These are phyloP conservation scores for Scrobipalpa atriplicella DNA, from an alignment of 2,888 invertebrate genomes.

Conservation along the genomic window DNA sequence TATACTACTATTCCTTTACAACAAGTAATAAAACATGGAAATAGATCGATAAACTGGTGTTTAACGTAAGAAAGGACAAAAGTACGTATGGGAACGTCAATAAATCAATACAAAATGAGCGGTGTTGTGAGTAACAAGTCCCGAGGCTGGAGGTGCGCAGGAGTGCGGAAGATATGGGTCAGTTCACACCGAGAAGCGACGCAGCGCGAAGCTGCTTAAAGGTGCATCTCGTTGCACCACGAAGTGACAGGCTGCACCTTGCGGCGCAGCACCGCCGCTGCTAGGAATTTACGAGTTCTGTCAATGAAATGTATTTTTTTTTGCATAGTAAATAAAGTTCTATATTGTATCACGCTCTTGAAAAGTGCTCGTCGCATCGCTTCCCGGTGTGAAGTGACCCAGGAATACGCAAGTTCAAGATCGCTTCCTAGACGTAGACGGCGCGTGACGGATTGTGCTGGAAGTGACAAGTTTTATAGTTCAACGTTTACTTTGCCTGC, in stretches of 20 bases:
- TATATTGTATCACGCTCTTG: too few species aligned
- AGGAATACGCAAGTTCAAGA: slow-evolving; percentile 15
- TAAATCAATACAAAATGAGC: slow-evolving; percentile 10
- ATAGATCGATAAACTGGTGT: background rate
- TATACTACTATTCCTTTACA: too few species aligned
- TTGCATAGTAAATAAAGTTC: too few species aligned
- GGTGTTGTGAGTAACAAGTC: background rate
- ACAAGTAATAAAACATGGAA: background rate
- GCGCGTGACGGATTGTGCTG: background rate
- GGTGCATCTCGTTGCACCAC: too few species aligned
- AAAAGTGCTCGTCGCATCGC: too few species aligned
- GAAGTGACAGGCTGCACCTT: too few species aligned
- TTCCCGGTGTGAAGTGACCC: background rate
- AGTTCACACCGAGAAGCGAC: background rate
- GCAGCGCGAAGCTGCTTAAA: background rate
- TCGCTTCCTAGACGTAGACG: slow-evolving; percentile 16
- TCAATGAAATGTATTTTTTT: too few species aligned
- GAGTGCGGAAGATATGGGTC: background rate
- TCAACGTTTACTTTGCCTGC: background rate
- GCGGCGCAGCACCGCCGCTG: too few species aligned
- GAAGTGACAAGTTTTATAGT: background rate
- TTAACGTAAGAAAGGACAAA: slow-evolving; percentile 1
- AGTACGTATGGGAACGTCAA: background rate
- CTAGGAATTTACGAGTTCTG: too few species aligned
- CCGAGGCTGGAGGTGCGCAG: slow-evolving; percentile 9